These are phyloP conservation scores for Rambutsinella grinnellia DNA, from an alignment of 2,888 invertebrate species.

Conservation along the genomic window DNA sequence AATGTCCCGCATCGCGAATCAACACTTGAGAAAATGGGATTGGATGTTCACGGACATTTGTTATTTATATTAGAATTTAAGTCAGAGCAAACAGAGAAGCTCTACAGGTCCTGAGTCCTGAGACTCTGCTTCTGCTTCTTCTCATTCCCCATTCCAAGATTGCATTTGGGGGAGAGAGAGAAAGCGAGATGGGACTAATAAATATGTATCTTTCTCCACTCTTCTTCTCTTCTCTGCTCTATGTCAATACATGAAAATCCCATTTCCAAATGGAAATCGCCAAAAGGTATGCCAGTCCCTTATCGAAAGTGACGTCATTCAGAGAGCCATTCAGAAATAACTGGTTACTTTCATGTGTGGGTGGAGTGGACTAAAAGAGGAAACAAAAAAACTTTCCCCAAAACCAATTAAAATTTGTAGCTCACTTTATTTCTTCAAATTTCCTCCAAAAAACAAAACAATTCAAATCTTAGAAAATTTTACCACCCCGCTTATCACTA, in stretches of 20 bases:
- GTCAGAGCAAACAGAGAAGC: background rate
- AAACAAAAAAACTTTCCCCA: no score
- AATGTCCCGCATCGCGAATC: conserved; percentile 64
- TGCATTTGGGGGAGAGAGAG: background rate
- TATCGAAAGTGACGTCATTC: no score
- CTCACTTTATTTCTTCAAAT: background rate
- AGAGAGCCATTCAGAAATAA: no score
- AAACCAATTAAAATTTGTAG: background rate
- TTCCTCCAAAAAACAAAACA: no score
- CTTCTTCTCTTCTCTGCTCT: conserved; percentile 4
- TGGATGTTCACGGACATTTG: background rate
- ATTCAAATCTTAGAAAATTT: no score
- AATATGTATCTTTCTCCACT: background rate
- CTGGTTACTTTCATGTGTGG: no score
- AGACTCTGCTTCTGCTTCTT: background rate
- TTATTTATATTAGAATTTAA: conserved; percentile 12
- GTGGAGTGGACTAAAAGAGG: no score
- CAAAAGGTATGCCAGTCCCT: no score
- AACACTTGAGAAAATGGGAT: conserved; percentile 55
- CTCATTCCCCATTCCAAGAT: background rate
- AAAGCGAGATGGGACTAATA: background rate
- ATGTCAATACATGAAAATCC: conserved; percentile 50
- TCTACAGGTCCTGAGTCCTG: background rate
- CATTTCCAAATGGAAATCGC: conserved; percentile 43
- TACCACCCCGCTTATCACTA: no score